Base-by-base conservation (phyloP, 2,888 invertebrate species). In the Coelogynopora nodosa region DNA sequence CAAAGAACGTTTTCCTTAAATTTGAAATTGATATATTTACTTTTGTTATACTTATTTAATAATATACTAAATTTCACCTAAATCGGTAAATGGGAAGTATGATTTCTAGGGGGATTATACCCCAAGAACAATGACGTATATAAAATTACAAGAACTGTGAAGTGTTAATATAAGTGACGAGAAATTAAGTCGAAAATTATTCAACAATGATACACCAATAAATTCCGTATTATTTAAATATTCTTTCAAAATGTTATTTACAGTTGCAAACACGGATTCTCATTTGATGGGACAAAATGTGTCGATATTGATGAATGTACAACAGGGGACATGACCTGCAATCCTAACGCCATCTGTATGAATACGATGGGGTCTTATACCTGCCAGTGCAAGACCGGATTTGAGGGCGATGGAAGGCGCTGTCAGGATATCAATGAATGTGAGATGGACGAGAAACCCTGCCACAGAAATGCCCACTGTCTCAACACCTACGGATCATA, bases 241-340 rank as follows among this genome's bases (percentile, higher is more conserved):
- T n/a, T n/a, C n/a, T n/a, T n/a, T n/a, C 49, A 10, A 49, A 49
- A 10, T 49, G 5, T 5, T 49, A 18, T 49, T 49, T 18, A 10
- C 49, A 29, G 29, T 1, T 82, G 82, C 29, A 82, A 30, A 27
- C 10, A 23, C 5, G 82, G 82, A 2, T 82, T 5, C 29, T 5
- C 13, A 29, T 30, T 30, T 18, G 29, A 82, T 18, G 82, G 82
- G 27, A 10, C 31, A 2, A 82, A 28, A 23, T 85, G 85, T 18
- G 74, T 26, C 0, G 85, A 85, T 26, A 85, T 85, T n/a, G 23
- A 85, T 29, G 85, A 85, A 85, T 85, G 85, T 28, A 0, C 23
- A 2, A 27, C 0, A 0, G 85, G 85, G 2, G 28, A 27, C 74
- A n/a, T 23, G 26, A 49, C 13, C 23, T 85, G 85, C 74, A 82